Evolutionary conservation across 2,888 invertebrate species (phyloP).

Genomic region (Thymelicus sylvestris): DNA sequence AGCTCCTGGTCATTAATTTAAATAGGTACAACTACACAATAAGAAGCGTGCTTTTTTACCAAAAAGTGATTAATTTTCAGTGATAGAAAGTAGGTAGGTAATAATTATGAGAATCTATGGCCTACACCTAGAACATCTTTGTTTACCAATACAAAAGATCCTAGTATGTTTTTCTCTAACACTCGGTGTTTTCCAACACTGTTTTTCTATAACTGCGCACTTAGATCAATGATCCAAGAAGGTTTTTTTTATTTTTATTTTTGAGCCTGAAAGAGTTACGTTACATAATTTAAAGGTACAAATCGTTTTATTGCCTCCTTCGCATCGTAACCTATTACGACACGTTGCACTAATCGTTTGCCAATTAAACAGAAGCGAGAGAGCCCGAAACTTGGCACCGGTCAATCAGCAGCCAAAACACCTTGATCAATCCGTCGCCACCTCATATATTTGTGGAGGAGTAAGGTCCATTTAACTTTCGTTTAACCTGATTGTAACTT

Average conservation of each 20-base stretch:
- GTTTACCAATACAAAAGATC: too few species aligned
- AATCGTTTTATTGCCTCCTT: background rate
- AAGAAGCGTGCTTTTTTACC: too few species aligned
- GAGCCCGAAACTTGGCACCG: slow-evolving; percentile 47
- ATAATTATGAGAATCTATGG: too few species aligned
- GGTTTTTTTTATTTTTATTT: background rate
- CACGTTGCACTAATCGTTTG: slow-evolving; percentile 18
- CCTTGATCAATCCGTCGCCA: slow-evolving; percentile 13
- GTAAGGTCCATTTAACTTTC: background rate
- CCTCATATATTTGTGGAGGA: slow-evolving; percentile 2
- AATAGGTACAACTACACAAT: too few species aligned
- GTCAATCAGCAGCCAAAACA: slow-evolving; percentile 53
- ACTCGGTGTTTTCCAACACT: too few species aligned
- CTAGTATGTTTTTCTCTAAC: too few species aligned
- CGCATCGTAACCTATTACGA: slow-evolving; percentile 34
- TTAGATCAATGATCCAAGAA: background rate
- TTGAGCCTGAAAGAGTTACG: background rate
- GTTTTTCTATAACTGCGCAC: too few species aligned
- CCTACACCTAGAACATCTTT: too few species aligned
- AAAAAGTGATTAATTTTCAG: too few species aligned
- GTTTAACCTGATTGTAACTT: background rate
- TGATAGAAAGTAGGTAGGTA: too few species aligned
- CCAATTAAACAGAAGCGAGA: slow-evolving; percentile 30
- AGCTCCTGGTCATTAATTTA: too few species aligned
- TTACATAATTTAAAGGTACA: background rate